Conservation (phyloP, 1,140 invertebrate genomes). For the Heliconius melpomene region DNA sequence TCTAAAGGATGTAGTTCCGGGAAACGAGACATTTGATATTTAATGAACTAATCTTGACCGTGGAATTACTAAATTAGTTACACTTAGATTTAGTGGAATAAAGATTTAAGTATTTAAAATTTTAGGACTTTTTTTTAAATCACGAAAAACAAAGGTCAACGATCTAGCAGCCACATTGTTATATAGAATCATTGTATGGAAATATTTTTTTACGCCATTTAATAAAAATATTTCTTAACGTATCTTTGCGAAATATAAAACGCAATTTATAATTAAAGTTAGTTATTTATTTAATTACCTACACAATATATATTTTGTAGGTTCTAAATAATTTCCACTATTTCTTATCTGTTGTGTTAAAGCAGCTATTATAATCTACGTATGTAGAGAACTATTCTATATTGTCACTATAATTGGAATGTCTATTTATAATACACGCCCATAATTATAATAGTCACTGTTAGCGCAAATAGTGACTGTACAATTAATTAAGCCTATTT, state of each 20-base stretch:
- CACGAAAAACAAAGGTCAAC: too few relatives aligned
- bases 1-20: constrained; percentile 1
- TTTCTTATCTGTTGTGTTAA: too few relatives aligned
- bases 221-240: too few relatives aligned
- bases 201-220: too few relatives aligned
- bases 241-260: background rate
- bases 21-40: constrained; percentile 9
- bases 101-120: background rate
- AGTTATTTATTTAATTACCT: background rate
- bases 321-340: too few relatives aligned
- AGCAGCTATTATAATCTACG: too few relatives aligned
- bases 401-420: constrained; percentile 4
- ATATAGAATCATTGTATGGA: too few relatives aligned
- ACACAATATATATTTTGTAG: too few relatives aligned
- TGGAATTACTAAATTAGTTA: background rate
- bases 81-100: background rate
- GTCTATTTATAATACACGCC: constrained; percentile 6
- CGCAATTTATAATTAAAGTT: background rate
- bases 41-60: background rate
- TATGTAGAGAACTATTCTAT: background rate
- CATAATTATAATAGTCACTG: background rate
- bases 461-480: background rate
- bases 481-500: constrained; percentile 7
- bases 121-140: background rate
- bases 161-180: too few relatives aligned